phyloP scores from a whole-genome alignment of 2,113 vertebrate species.

The Cygnus atratus region DNA sequence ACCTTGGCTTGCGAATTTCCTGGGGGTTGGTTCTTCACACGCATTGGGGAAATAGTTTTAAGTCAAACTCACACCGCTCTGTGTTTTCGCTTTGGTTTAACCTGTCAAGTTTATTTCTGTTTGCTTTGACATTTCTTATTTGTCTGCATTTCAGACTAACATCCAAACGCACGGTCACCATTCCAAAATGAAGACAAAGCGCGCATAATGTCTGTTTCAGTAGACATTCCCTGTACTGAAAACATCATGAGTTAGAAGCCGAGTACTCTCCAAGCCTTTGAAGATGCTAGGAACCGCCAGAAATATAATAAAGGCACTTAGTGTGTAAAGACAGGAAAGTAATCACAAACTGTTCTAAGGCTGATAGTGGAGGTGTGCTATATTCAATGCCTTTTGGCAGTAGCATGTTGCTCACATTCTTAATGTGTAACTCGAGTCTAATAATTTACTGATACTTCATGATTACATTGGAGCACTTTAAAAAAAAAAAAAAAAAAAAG shows the following conservation, averaged over 20 bases:
- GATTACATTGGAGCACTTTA: not conserved
- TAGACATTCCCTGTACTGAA: not conserved
- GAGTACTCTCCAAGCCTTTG: not conserved
- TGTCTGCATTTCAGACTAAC: not conserved
- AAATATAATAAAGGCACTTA: not conserved
- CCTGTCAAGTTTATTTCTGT: not conserved
- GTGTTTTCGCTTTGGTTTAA: accelerated
- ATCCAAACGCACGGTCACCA: accelerated
- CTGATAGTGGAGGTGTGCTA: not conserved
- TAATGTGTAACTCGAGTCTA: not conserved
- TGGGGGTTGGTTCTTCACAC: accelerated
- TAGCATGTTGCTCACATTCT: not conserved
- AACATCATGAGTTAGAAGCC: not conserved
- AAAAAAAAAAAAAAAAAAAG: not conserved
- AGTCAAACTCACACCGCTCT: not conserved
- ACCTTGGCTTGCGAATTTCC: not conserved
- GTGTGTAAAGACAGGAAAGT: not conserved
- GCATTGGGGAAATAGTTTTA: not conserved
- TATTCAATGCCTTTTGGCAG: not conserved
- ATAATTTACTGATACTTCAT: not conserved
- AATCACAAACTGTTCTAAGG: not conserved
- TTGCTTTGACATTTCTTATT: not conserved
- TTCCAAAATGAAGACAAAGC: accelerated
- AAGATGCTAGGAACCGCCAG: not conserved
- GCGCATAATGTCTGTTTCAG: not conserved